Percentiles rank a stretch among this genome's conserved stretches.
Conservation (phyloP, 1,140 invertebrate species). For the Zaprionus kolodkinae region DNA sequence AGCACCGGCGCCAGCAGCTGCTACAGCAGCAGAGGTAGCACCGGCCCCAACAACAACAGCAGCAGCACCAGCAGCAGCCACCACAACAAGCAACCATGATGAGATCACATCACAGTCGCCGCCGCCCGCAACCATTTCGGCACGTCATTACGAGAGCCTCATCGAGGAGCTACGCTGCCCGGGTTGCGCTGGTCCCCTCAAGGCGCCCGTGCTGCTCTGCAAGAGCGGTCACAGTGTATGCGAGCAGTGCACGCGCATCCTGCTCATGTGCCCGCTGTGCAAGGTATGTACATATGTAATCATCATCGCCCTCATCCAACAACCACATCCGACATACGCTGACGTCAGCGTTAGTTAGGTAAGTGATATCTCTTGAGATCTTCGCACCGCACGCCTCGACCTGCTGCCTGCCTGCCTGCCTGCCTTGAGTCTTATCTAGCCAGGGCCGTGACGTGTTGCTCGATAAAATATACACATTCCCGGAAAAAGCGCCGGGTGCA, state of each 20-base stretch:
- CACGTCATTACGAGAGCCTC: conserved; percentile 75
- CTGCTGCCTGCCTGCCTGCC: background rate
- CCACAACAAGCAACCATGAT: conserved; percentile 1
- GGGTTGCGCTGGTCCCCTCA: conserved; percentile 79
- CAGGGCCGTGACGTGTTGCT: conserved; percentile 20
- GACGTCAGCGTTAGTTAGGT: conserved; percentile 43
- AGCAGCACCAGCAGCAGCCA: background rate
- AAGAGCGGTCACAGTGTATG: conserved; percentile 81
- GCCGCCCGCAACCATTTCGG: conserved; percentile 39
- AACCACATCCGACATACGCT: background rate
- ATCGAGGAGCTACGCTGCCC: conserved; percentile 82
- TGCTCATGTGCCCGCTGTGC: conserved; percentile 80
- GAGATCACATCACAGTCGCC: background rate
- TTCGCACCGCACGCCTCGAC: background rate
- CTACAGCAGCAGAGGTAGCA: background rate
- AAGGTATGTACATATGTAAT: conserved; percentile 63
- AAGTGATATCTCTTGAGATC: conserved; percentile 30
- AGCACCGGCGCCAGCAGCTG: background rate
- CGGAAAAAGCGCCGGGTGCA: conserved; percentile 4
- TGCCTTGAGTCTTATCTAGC: conserved; percentile 10
- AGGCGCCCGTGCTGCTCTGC: conserved; percentile 75
- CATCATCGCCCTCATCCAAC: background rate
- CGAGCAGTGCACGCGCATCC: conserved; percentile 74
- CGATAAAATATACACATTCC: background rate
- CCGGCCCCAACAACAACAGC: background rate